Evolutionary conservation across 2,888 invertebrate genomes (phyloP).

Genomic region (Maniola hyperantus): DNA sequence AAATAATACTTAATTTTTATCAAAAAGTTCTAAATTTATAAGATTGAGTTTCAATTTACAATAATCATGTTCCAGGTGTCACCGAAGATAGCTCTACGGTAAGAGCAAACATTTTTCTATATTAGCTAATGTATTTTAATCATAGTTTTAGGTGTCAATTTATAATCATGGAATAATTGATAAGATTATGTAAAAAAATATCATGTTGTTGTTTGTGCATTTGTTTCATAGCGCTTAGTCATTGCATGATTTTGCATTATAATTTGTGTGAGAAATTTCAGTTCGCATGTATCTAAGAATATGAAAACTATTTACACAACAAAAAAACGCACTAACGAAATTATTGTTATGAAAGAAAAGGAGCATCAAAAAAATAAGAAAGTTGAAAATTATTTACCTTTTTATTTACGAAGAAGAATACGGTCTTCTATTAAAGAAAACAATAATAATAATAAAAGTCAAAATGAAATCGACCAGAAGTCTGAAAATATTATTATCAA

Average conservation of each 20-base stretch:
- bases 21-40: background rate
- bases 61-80: slow-evolving; percentile 52
- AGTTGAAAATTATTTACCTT: slow-evolving; percentile 52
- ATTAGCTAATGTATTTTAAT: background rate
- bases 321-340: slow-evolving; percentile 38
- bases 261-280: slow-evolving; percentile 43
- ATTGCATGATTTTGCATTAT: background rate
- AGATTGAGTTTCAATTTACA: background rate
- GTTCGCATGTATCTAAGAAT: slow-evolving; percentile 48
- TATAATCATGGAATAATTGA: background rate
- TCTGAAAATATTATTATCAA: slow-evolving; percentile 5
- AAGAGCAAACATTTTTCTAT: slow-evolving; percentile 31
- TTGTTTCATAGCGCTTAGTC: too few relatives aligned
- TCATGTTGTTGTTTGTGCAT: too few relatives aligned
- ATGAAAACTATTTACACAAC: slow-evolving; percentile 45
- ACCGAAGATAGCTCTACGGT: slow-evolving; percentile 55
- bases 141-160: background rate
- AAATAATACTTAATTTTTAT: background rate
- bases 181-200: background rate
- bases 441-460: slow-evolving; percentile 1
- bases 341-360: slow-evolving; percentile 30
- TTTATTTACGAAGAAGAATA: slow-evolving; percentile 45
- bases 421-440: slow-evolving; percentile 15
- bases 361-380: slow-evolving; percentile 13
- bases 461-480: slow-evolving; percentile 2